Evolutionary conservation across 1,140 invertebrate species (phyloP).

Genomic region (Charaxes varanes): DNA sequence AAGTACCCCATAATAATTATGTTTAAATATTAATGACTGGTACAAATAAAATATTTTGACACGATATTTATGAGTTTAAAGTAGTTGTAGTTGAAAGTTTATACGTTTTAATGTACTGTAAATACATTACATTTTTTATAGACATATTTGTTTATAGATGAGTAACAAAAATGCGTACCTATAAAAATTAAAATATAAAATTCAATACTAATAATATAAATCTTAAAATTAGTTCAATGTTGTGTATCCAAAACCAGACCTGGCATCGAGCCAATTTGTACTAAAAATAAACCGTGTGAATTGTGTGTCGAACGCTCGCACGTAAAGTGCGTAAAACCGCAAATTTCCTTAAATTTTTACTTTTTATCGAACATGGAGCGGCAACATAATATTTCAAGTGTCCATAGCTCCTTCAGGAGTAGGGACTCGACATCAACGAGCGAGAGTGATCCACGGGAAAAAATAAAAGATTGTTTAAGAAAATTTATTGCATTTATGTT

Average conservation of each 20-base stretch:
- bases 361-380: slow-evolving; percentile 44
- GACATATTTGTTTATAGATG: no score
- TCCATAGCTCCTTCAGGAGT: slow-evolving; percentile 77
- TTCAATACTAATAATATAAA: no score
- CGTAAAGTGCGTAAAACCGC: slow-evolving; percentile 16
- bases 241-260: slow-evolving; percentile 22
- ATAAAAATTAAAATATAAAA: no score
- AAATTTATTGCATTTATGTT: slow-evolving; percentile 93
- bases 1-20: no score
- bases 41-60: no score
- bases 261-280: slow-evolving; percentile 46
- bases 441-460: slow-evolving; percentile 80
- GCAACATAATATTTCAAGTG: slow-evolving; percentile 47
- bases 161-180: no score
- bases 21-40: no score
- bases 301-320: slow-evolving; percentile 19
- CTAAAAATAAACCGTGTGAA: slow-evolving; percentile 48
- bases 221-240: slow-evolving; percentile 15
- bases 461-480: slow-evolving; percentile 86
- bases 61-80: no score
- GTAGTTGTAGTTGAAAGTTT: no score
- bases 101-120: no score
- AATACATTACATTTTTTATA: no score
- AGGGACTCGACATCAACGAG: slow-evolving; percentile 80
- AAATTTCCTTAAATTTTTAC: slow-evolving; percentile 11